Evolutionary conservation across 2,113 vertebrate genomes (phyloP).

Genomic region (Plestiodon gilberti): DNA sequence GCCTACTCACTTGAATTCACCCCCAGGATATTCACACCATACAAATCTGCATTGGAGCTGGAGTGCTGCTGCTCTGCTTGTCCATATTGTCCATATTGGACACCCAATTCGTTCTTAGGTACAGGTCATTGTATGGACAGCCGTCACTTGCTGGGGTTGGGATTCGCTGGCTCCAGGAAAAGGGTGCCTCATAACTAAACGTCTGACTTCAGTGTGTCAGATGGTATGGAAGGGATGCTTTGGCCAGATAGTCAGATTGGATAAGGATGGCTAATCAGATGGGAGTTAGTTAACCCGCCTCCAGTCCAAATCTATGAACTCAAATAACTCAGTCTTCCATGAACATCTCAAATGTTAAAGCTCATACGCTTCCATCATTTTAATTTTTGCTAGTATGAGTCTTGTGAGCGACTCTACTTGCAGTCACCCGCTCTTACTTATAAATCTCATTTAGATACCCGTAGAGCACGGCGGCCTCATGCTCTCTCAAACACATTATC

Average conservation of each 20-base stretch:
- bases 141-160: background rate
- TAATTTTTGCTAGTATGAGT: background rate
- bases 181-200: background rate
- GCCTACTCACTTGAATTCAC: slow-evolving; percentile 49
- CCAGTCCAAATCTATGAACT: background rate
- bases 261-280: background rate
- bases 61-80: slow-evolving; percentile 25
- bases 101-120: slow-evolving; percentile 29
- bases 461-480: background rate
- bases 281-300: background rate
- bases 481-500: background rate
- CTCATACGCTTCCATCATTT: background rate
- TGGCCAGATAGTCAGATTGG: background rate
- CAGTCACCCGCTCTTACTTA: background rate
- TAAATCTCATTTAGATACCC: background rate
- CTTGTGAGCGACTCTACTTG: background rate
- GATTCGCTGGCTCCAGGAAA: background rate
- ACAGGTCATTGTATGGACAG: background rate
- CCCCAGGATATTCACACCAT: slow-evolving; percentile 33
- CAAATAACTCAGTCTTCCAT: background rate
- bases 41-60: slow-evolving; percentile 49
- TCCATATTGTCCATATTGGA: slow-evolving; percentile 7
- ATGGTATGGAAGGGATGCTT: background rate
- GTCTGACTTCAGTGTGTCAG: background rate
- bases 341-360: background rate